Evolutionary conservation across 1,140 invertebrate genomes (phyloP), one percentile per base, ranked within the genome.

Genomic region (Drosophila seguyi): DNA sequence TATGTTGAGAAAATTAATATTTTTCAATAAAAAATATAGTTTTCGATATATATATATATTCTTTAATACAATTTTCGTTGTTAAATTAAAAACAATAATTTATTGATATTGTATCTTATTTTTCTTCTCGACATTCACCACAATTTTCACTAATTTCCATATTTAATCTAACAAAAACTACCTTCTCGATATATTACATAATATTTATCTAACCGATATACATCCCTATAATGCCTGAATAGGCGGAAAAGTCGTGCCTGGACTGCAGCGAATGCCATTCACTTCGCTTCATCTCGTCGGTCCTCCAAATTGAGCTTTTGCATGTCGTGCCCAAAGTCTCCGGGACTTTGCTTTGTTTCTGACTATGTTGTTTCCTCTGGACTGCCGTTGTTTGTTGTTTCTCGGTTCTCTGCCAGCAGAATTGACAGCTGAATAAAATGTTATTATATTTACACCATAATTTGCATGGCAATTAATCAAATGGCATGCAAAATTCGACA

Each of bases 391-490:
- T 25, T 25, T 25, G n/a, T 25, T 45, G 44, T 45, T 45, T 45
- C 45, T 80, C 57, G 59, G 42, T 58, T 77, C 72, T 75, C 60
- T 69, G 76, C 75, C 81, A 31, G 50, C 68, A 57, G 57, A 90
- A 90, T 90, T 90, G 85, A 90, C 85, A 90, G 85, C 86, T 90
- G 85, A 90, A 90, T 90, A 90, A 90, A 90, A 90, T 90, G 85
- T 90, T 90, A 90, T 90, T 90, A 90, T 90, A 90, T 90, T 90
- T 90, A 90, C 85, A 90, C 85, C 85, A 90, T 90, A 90, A 90
- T 90, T 90, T 90, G 85, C 85, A 90, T 90, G 85, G 85, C 85
- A 90, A 90, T 90, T 90, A 90, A 90, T 90, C 85, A 90, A 90
- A 90, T 90, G 85, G 85, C 85, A 90, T 90, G 85, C 85, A 75